Base-by-base conservation (phyloP, 2,797 vertebrate genomes). In the Malacoraja senta region DNA sequence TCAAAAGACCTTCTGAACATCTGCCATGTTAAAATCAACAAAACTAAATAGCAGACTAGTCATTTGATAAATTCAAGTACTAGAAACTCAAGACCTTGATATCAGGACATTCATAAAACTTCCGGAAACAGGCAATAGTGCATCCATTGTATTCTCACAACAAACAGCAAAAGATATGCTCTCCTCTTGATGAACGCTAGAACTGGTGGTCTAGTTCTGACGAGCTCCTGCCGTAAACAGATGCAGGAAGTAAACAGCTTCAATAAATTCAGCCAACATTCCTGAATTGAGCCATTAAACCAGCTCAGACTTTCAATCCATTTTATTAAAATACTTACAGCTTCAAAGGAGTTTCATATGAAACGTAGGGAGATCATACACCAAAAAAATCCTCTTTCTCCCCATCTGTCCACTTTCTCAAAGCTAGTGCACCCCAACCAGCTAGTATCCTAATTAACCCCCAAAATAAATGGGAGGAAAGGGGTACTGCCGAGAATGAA, bases 71-170 rank as follows among this genome's bases (percentile, higher is more conserved):
- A 53, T 53, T 4, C 44, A 53, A 53, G 7, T 53, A 53, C 44
- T 53, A 44, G 44, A 44, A 44, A 44, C 44, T 44, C 44, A 44
- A 44, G 44, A 44, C 44, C 44, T 44, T 44, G 44, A 44, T 6
- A 88, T 65, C 61, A 88, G 61, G 84, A 88, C 61, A 88, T 63
- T 65, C 84, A 65, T 61, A 88, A 8, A 35, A 21, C n/a, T 88
- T 63, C 2, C n/a, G 8, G 0, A 68, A 68, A n/a, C n/a, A 35
- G 84, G n/a, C 61, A 65, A n/a, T 8, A 86, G 15, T 19, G 1
- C 17, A 44, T 29, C 29, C n/a, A 19, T 65, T 68, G n/a, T 32
- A 68, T 35, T 88, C 9, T 21, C 71, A 88, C 63, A 88, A 6
- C 44, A 29, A 86, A 63, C 58, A 61, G 58, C 15, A 63, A 86